Base-by-base conservation (phyloP, 2,113 vertebrate species). In the Monopterus albus region DNA sequence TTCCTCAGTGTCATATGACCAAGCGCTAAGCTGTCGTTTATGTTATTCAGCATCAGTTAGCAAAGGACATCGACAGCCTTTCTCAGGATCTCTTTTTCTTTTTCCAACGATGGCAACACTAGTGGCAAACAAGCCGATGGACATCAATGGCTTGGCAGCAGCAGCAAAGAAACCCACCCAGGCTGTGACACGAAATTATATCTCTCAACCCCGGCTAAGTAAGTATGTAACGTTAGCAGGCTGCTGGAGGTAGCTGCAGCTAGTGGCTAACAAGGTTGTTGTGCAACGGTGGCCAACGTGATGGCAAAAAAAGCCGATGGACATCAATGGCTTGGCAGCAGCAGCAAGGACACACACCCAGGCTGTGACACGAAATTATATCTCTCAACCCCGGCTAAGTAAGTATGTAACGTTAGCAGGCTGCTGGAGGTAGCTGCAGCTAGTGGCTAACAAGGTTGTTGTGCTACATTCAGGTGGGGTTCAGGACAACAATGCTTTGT, bases 141-240 rank as follows among this genome's bases (percentile, higher is more conserved):
- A 94, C 29, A 69, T 92, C 8, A 94, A 94, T 68, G 91, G 92
- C 29, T 33, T 92, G 39, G 87, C 88, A 2, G 93, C 83, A 20
- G 93, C 90, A 7, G 92, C 93, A 26, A 80, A 92, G 67, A 90
- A 92, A 6, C 94, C 94, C 72, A 91, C 90, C 4, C 93, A 93
- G 68, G 94, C 94, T 21, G 94, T 93, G 74, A 92, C 87, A 62
- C 88, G 94, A 81, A 94, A 94, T 68, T 95, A 94, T 89, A 92
- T 94, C 79, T 94, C 94, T 36, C 94, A 95, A 40, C 94, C 94
- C 6, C 74, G 94, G 81, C 92, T 95, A 46, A 95, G 94, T 95
- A 88, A 33, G 93, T 89, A 4, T 23, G 45, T 65, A 42, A 2
- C 59, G 25, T 69, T 57, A 57, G 53, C 65, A n/a, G 21, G 18